These are phyloP conservation scores for Steinernema feltiae DNA, from an alignment of 1,140 invertebrate species.

Conservation along the genomic window DNA sequence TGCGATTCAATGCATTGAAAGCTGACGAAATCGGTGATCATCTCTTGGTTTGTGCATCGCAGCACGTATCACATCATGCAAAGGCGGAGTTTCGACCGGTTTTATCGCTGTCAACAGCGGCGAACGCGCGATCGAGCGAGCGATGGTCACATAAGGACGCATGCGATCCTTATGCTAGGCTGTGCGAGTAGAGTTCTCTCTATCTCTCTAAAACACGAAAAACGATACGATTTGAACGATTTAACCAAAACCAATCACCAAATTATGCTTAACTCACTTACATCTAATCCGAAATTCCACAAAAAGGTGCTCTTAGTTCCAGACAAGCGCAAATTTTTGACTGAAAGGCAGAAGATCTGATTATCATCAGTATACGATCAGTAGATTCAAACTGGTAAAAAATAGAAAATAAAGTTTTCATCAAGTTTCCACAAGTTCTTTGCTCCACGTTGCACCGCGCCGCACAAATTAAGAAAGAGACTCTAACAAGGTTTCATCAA, in stretches of 20 bases:
- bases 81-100: background rate
- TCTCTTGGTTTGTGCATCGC: background rate
- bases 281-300: too few relatives aligned
- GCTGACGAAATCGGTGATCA: background rate
- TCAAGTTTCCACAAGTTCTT: background rate
- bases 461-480: background rate
- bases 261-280: too few relatives aligned
- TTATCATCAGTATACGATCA: too few relatives aligned
- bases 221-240: background rate
- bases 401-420: background rate
- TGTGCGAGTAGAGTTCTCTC: constrained; percentile 6
- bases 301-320: too few relatives aligned
- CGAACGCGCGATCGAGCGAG: background rate
- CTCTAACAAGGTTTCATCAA: background rate
- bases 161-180: constrained; percentile 13
- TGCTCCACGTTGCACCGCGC: background rate
- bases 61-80: background rate
- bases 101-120: background rate
- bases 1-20: background rate
- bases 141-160: constrained; percentile 7
- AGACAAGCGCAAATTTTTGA: too few relatives aligned
- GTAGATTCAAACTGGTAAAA: background rate
- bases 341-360: too few relatives aligned
- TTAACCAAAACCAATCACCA: background rate
- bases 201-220: background rate